A percentile compares a stretch with the other conserved stretches of the same genome.
phyloP scores from a whole-genome alignment of 1,140 invertebrate species.

The Zaprionus ghesquierei region DNA sequence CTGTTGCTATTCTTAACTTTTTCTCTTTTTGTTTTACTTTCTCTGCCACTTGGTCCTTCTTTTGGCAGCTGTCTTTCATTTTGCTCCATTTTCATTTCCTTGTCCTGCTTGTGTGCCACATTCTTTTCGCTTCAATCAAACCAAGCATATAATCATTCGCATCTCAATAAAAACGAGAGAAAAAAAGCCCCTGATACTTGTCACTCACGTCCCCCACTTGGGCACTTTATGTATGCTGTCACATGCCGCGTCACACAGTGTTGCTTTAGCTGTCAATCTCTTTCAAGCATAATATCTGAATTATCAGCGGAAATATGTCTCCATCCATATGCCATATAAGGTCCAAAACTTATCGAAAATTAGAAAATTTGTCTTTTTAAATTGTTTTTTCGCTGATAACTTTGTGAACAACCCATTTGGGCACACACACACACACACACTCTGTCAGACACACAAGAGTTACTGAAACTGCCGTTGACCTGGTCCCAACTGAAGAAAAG shows the following conservation, averaged over 20 bases:
- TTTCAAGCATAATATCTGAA: neutral
- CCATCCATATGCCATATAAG: neutral
- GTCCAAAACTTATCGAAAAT: neutral
- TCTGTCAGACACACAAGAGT: neutral
- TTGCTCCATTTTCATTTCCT: neutral
- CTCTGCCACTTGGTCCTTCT: neutral
- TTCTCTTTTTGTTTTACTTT: neutral
- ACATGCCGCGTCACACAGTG: neutral
- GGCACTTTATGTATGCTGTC: neutral
- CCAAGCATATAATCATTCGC: neutral
- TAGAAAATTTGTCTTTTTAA: slow-evolving; percentile 8
- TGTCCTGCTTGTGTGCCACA: neutral
- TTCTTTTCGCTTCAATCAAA: neutral
- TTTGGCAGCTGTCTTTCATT: neutral
- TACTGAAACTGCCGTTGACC: slow-evolving; percentile 24
- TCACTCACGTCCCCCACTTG: neutral
- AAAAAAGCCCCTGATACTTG: neutral
- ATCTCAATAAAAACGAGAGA: neutral
- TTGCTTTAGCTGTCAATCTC: neutral
- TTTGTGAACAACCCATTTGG: slow-evolving; percentile 33
- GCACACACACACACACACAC: neutral
- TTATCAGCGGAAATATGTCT: neutral
- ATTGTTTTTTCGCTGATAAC: slow-evolving; percentile 26
- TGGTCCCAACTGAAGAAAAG: slow-evolving; percentile 6
- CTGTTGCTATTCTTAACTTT: too few species aligned